phyloP scores from a whole-genome alignment of 2,113 vertebrate species.

The Pseudolaguvia tuberculata region DNA sequence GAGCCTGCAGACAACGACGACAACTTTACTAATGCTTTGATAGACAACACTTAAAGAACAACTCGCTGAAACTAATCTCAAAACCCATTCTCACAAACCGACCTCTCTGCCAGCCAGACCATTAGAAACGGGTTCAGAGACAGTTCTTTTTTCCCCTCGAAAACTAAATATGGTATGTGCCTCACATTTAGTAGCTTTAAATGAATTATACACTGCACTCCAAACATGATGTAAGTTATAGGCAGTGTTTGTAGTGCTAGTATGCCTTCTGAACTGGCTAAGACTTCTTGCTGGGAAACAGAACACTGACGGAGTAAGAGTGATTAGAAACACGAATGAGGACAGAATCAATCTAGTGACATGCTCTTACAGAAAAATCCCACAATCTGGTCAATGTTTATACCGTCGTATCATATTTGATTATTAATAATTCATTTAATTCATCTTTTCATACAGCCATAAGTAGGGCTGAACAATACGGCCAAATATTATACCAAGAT shows the following conservation, averaged over 20 bases:
- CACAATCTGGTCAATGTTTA: not conserved
- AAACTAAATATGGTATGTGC: not conserved
- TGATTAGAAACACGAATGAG: not conserved
- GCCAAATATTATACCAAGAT: no score
- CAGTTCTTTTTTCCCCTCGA: not conserved
- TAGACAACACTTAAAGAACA: not conserved
- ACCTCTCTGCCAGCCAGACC: not conserved
- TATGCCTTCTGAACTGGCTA: no score
- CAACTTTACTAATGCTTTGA: constrained; percentile 11
- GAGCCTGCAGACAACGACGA: constrained; percentile 8
- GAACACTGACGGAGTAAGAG: not conserved
- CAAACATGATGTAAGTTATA: not conserved
- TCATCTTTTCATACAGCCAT: no score
- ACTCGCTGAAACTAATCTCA: constrained; percentile 2
- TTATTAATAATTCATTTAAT: no score
- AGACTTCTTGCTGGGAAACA: no score
- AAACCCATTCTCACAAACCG: not conserved
- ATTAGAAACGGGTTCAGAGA: not conserved
- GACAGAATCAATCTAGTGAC: not conserved
- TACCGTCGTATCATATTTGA: no score
- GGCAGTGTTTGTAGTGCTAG: not conserved
- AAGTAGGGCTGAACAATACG: no score
- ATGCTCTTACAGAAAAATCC: not conserved
- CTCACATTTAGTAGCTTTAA: not conserved
- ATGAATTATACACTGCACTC: not conserved